Percentiles rank a stretch among this genome's conserved stretches.
These are phyloP conservation scores for Paguma larvata DNA, from an alignment of 2,797 vertebrate genomes.

Conservation along the genomic window DNA sequence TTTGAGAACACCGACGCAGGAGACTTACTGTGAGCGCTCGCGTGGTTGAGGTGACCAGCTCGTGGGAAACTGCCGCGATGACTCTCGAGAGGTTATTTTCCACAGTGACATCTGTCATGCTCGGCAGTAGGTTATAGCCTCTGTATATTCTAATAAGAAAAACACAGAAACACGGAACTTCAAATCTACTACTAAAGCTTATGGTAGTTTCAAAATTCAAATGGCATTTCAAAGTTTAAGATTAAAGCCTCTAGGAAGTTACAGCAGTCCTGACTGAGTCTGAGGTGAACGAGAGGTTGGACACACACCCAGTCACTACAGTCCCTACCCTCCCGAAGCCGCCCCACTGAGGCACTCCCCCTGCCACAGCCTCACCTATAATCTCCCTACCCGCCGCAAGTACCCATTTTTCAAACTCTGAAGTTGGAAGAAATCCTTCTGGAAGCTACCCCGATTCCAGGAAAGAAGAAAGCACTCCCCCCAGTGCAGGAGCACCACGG, in stretches of 20 bases:
- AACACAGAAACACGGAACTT: not conserved
- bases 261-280: not conserved
- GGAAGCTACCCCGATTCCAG: not conserved
- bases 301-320: not conserved
- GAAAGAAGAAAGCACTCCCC: not conserved
- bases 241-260: not conserved
- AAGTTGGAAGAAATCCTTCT: not conserved
- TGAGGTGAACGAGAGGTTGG: not conserved
- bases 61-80: constrained; percentile 94
- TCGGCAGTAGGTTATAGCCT: constrained; percentile 94
- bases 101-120: constrained; percentile 94
- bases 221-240: not conserved
- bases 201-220: not conserved
- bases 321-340: not conserved
- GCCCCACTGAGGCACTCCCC: not conserved
- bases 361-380: rapidly evolving
- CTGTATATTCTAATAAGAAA: constrained; percentile 93
- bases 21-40: constrained; percentile 94
- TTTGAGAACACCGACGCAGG: rapidly evolving
- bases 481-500: rapidly evolving
- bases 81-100: constrained; percentile 98
- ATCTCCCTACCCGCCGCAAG: rapidly evolving
- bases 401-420: not conserved
- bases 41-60: constrained; percentile 94
- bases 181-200: not conserved